phyloP scores from a whole-genome alignment of 2,113 vertebrate species.

The Macaca mulatta region DNA sequence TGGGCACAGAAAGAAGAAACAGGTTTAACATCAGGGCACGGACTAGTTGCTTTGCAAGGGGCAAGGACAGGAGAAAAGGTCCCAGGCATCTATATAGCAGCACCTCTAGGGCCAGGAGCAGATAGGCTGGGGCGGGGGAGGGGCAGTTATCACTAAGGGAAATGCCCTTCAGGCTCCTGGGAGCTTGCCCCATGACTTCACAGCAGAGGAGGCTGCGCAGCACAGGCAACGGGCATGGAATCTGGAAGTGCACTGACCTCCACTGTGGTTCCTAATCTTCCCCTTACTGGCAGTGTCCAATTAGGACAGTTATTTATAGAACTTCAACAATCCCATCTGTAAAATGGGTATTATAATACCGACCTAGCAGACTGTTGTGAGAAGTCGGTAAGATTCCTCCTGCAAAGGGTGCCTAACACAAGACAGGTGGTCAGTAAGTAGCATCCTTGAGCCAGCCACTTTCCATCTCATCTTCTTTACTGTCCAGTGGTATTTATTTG shows the following conservation, averaged over 20 bases:
- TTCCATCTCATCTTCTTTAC: neutral
- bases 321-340: neutral
- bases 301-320: neutral
- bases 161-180: neutral
- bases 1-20: neutral
- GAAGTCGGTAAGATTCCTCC: neutral
- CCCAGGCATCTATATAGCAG: fast-evolving
- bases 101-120: too few species aligned
- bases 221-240: too few species aligned
- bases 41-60: neutral
- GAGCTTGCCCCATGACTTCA: fast-evolving
- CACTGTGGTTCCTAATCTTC: neutral
- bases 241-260: neutral
- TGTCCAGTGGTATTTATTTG: neutral
- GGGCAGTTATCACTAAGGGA: neutral
- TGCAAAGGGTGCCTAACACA: neutral
- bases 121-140: fast-evolving
- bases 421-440: fast-evolving
- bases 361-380: neutral
- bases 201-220: too few species aligned
- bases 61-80: too few species aligned
- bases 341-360: neutral
- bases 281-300: neutral
- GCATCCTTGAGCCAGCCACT: neutral
- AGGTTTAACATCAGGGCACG: neutral